Base-by-base conservation (phyloP, 2,888 invertebrate species). In the Cremastobaeus sp. region DNA sequence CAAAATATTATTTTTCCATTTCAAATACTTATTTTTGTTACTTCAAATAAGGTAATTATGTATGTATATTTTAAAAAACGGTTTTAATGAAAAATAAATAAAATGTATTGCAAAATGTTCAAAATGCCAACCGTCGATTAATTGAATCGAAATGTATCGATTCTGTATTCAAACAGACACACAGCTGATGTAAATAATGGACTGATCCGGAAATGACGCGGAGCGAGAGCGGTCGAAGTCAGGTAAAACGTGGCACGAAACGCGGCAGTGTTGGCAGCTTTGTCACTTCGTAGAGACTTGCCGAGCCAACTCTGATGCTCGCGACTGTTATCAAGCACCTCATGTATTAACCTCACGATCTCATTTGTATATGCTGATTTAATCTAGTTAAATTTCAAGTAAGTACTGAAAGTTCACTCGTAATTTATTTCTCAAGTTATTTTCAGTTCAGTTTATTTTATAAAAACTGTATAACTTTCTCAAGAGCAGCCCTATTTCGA, bases 241-340 rank as follows among this genome's bases (percentile, higher is more conserved):
- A 70, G 65, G 64, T 74, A 73, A 71, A 77, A 78, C 69, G 78
- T 78, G 50, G 78, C 78, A 69, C 69, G 57, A 62, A 73, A 72
- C 20, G 76, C 65, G 70, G 76, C 79, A 70, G 73, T 76, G 71
- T 78, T 77, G 71, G 64, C 74, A 64, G 68, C 71, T 72, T 72
- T 76, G 52, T 69, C 77, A 59, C 70, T 59, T 68, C 54, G n/a
- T 20, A 20, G 6, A 2, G 21, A 65, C 55, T 41, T 50, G 8
- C 4, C 4, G 8, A 25, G 5, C 8, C 25, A 5, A 5, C 4
- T 25, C 3, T 37, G 12, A 15, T 37, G 11, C 4, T 54, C 34
- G 52, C 39, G 11, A 25, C 15, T 17, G 30, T 62, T 20, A 5
- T 12, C 41, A 41, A 74, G 32, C 76, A 76, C 45, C 70, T 66